A percentile compares a stretch with the other conserved stretches of the same genome.
Conservation (phyloP, 2,113 vertebrate genomes). For the Pangasianodon gigas region DNA sequence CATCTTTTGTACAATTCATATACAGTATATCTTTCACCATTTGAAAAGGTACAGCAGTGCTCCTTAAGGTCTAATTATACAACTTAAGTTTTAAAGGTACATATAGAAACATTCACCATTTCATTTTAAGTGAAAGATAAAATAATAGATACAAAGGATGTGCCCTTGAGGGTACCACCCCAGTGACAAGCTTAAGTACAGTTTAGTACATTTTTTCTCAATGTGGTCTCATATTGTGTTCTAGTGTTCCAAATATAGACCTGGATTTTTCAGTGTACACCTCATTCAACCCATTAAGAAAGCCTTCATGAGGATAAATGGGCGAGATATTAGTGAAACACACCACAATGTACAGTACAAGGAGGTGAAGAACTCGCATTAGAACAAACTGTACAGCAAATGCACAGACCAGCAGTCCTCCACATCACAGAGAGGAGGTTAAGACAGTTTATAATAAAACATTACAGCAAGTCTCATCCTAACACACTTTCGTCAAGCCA, state of each 20-base stretch:
- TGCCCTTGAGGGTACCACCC: neutral
- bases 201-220: neutral
- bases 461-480: neutral
- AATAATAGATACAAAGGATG: neutral
- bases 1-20: neutral
- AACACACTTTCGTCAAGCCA: neutral
- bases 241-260: neutral
- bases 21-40: neutral
- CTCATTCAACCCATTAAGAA: neutral
- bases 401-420: constrained; percentile 1
- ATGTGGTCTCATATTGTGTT: neutral
- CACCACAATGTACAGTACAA: neutral
- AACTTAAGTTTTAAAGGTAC: neutral
- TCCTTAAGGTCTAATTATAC: neutral
- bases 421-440: neutral
- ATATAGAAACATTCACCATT: neutral
- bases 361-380: neutral
- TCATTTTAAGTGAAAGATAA: neutral
- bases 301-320: neutral
- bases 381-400: neutral
- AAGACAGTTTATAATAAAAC: neutral
- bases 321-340: neutral
- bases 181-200: neutral
- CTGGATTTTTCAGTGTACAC: neutral
- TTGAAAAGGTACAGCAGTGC: no score